Evolutionary conservation across 2,113 vertebrate genomes (phyloP).

Genomic region (Eolophus roseicapilla): DNA sequence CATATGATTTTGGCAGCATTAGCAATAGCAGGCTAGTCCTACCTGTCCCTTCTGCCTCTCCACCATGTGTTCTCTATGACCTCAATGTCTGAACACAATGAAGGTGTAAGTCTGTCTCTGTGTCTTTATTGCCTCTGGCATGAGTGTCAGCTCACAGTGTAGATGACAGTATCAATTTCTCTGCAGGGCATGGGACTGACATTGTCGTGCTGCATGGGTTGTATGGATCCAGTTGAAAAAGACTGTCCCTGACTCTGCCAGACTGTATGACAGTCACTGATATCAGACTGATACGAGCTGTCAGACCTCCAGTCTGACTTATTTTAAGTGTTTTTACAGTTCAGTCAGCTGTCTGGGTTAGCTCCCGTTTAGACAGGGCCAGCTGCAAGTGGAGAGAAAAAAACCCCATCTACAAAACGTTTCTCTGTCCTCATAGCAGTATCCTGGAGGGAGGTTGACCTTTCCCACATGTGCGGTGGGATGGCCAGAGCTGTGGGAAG

Average conservation of each 20-base stretch:
- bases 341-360: neutral
- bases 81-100: neutral
- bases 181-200: neutral
- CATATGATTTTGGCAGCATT: accelerated
- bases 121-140: neutral
- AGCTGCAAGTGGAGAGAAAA: neutral
- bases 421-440: neutral
- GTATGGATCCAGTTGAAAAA: neutral
- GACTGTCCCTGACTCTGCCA: neutral
- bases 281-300: neutral
- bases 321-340: neutral
- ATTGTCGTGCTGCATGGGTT: neutral
- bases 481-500: neutral
- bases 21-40: neutral
- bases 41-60: neutral
- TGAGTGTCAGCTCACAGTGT: neutral
- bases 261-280: neutral
- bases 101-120: neutral
- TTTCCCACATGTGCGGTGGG: neutral
- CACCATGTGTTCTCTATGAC: neutral
- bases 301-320: neutral
- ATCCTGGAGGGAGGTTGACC: neutral
- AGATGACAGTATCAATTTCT: neutral
- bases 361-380: neutral
- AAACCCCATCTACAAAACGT: neutral